These are phyloP conservation scores for Procambarus virginalis DNA, from an alignment of 1,140 invertebrate genomes.

Conservation along the genomic window DNA sequence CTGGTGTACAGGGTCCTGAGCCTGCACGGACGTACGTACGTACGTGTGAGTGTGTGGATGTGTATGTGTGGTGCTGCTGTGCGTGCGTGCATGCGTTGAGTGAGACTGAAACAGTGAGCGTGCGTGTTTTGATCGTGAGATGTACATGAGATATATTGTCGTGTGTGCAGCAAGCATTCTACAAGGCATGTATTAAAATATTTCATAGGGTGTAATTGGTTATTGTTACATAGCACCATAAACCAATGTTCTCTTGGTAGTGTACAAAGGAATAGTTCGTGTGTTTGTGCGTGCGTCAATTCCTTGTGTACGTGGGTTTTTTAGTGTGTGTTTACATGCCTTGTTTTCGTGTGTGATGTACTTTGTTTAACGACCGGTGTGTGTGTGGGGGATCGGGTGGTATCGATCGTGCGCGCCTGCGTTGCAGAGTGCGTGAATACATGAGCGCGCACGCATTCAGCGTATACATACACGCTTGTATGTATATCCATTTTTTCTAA, in stretches of 20 bases:
- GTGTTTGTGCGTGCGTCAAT: not conserved
- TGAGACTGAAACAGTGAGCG: not conserved
- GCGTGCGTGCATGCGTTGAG: not conserved
- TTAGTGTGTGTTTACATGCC: not conserved
- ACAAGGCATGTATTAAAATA: not conserved
- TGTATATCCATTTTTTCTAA: too few species aligned
- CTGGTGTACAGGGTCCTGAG: too few species aligned
- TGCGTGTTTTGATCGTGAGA: too few species aligned
- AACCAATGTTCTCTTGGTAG: not conserved
- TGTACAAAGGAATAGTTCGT: not conserved
- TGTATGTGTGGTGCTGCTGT: too few species aligned
- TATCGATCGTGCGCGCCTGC: too few species aligned
- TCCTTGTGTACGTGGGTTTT: not conserved
- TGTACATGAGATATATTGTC: not conserved
- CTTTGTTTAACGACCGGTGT: not conserved
- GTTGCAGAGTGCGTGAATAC: too few species aligned
- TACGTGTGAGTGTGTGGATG: too few species aligned
- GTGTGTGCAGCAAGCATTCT: not conserved
- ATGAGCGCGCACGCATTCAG: too few species aligned
- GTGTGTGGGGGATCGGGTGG: not conserved
- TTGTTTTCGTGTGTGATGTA: slow-evolving; percentile 1
- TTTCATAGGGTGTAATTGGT: not conserved
- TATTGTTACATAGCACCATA: not conserved
- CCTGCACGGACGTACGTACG: too few species aligned
- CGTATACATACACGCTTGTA: too few species aligned